Evolutionary conservation across 2,888 invertebrate genomes (phyloP).

Genomic region (Pandemis heparana): DNA sequence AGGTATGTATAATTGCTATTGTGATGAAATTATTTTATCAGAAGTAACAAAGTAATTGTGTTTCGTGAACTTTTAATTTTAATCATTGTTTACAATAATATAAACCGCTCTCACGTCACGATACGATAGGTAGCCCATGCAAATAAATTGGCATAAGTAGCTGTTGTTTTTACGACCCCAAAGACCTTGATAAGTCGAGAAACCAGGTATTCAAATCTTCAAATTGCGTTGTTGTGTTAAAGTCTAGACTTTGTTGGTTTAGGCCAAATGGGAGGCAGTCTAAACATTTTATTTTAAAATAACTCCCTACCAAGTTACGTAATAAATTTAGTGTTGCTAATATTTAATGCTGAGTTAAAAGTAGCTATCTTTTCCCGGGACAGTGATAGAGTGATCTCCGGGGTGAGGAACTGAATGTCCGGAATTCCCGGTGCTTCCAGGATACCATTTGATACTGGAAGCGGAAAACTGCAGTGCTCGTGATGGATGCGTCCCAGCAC

Average conservation of each 20-base stretch:
- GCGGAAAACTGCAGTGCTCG: slow-evolving; percentile 14
- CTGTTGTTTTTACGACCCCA: neutral
- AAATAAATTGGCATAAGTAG: neutral
- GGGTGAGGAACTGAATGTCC: slow-evolving; percentile 11
- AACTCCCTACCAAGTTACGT: neutral
- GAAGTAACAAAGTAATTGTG: neutral
- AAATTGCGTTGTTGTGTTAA: slow-evolving; percentile 6
- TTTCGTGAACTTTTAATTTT: neutral
- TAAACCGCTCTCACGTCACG: neutral
- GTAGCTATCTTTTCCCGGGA: slow-evolving; percentile 8
- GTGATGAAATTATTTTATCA: neutral
- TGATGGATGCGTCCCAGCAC: slow-evolving; percentile 11
- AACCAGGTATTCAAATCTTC: neutral
- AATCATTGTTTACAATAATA: slow-evolving; percentile 3
- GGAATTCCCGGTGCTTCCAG: slow-evolving; percentile 23
- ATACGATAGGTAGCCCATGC: neutral
- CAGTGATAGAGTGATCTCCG: slow-evolving; percentile 36
- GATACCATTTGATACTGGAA: slow-evolving; percentile 28
- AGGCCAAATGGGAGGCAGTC: neutral
- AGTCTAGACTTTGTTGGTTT: slow-evolving; percentile 3
- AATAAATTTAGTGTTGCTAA: neutral
- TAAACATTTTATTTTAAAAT: neutral
- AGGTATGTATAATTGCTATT: no score
- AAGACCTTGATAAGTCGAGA: neutral
- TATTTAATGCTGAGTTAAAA: slow-evolving; percentile 1